Evolutionary conservation across 2,113 vertebrate genomes (phyloP).

Genomic region (Cnemophilus loriae): DNA sequence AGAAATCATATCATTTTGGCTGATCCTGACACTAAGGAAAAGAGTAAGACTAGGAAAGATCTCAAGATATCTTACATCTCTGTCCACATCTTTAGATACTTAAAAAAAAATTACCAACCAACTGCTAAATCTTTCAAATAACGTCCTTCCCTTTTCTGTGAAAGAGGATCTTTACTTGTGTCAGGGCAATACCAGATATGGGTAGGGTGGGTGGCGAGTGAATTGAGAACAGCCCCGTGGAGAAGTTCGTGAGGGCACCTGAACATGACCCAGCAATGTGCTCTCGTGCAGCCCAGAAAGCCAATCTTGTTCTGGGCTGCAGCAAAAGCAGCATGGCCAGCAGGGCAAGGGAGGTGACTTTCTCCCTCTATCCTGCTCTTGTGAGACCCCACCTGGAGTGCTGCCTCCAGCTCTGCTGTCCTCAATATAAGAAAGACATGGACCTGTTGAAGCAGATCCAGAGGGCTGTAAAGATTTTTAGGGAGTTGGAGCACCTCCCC

Average conservation of each 20-base stretch:
- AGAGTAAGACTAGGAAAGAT: neutral
- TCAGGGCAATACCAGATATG: neutral
- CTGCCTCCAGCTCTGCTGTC: neutral
- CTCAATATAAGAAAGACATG: neutral
- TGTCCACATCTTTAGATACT: neutral
- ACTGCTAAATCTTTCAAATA: neutral
- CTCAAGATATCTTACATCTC: neutral
- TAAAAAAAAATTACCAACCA: neutral
- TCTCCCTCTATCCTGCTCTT: neutral
- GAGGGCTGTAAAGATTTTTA: neutral
- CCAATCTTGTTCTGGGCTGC: neutral
- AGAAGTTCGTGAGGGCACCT: accelerated
- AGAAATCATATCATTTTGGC: neutral
- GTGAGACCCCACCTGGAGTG: neutral
- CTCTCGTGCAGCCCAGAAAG: neutral
- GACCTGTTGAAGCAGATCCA: neutral
- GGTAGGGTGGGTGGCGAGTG: neutral
- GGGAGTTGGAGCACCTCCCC: neutral
- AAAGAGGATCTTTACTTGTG: neutral
- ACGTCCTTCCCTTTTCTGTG: neutral
- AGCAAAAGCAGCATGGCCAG: neutral
- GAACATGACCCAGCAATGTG: neutral
- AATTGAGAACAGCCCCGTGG: neutral
- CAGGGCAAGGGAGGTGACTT: neutral
- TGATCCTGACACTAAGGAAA: neutral